These are phyloP conservation scores for Drosophila nigrodunni DNA, from an alignment of 1,140 invertebrate species.

Conservation along the genomic window DNA sequence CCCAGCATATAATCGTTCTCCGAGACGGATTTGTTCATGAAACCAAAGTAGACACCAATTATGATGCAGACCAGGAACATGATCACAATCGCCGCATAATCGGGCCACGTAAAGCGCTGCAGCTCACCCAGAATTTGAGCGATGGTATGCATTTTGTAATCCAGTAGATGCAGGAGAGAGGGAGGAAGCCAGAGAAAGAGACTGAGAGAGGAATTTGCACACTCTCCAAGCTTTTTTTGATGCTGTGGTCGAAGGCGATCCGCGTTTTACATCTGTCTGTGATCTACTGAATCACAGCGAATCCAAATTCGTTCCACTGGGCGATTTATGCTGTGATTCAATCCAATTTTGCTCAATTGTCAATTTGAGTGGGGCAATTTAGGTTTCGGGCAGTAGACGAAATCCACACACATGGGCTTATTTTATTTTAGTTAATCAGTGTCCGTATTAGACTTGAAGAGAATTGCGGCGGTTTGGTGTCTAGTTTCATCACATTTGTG, in stretches of 20 bases:
- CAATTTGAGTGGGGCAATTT: constrained; percentile 75
- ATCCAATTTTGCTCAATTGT: constrained; percentile 78
- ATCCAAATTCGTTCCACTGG: constrained; percentile 51
- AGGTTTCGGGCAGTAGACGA: constrained; percentile 54
- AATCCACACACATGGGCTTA: constrained; percentile 55
- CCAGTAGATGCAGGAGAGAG: not conserved
- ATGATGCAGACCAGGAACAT: constrained; percentile 86
- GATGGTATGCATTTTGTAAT: constrained; percentile 84
- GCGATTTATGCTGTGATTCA: constrained; percentile 61
- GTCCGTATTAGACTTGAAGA: constrained; percentile 29
- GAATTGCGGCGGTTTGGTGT: constrained; percentile 55
- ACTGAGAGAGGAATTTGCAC: not conserved
- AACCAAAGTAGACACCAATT: constrained; percentile 88
- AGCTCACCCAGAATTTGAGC: constrained; percentile 86
- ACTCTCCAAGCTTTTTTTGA: not conserved
- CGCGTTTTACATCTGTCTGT: constrained; percentile 32
- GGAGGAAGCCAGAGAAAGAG: no score
- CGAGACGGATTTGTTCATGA: constrained; percentile 86
- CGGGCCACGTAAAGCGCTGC: constrained; percentile 83
- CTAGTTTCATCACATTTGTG: constrained; percentile 38
- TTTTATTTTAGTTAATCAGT: constrained; percentile 71
- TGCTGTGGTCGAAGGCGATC: constrained; percentile 27
- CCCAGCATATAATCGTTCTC: constrained; percentile 88
- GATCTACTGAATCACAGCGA: constrained; percentile 49
- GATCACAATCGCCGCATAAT: constrained; percentile 86